Base-by-base conservation (phyloP, 1,140 invertebrate genomes). In the Panagrolaimus sp. region DNA sequence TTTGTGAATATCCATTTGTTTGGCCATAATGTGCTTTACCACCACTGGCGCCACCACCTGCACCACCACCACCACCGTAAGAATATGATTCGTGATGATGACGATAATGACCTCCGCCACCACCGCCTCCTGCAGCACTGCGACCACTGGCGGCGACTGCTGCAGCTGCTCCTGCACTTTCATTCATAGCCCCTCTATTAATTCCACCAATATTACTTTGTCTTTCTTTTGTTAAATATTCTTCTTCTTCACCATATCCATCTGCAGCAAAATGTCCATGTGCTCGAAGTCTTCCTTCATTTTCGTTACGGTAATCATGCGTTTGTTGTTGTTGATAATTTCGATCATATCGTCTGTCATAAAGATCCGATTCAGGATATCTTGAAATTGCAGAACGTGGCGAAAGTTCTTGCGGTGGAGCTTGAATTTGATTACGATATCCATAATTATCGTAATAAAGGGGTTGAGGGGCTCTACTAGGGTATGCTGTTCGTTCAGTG, bases 291-390 rank as follows among this genome's bases (percentile, higher is more conserved):
- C 52, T 10, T 26, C 52, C 52, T 21, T 58, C 52, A 58, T 26
- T 58, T 21, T 21, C 21, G 17, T 28, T 21, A 58, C 21, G 28
- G 28, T 58, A 58, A 58, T 58, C 52, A 1, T 26, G 52, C 8
- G 48, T n/a, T 26, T 28, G 52, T 12, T 58, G 52, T 21, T 58
- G 52, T 12, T 58, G 21, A 58, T 28, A 28, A 21, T 28, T 21
- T 58, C 28, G 15, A n/a, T 21, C 32, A 38, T 38, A 38, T 38
- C 32, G 14, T 58, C 17, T 21, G 28, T 21, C 52, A 28, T 58
- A 58, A 21, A 58, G 17, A 26, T 58, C 52, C 10, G 52, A 58
- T 58, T 58, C 52, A 21, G 52, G 52, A 58, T 58, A 58, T 10
- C 52, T 21, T 2, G 52, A 58, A 17, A 28, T 28, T 26, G 52